Base-by-base conservation (phyloP, 1,140 invertebrate species). In the Dolichoris vasculosae region DNA sequence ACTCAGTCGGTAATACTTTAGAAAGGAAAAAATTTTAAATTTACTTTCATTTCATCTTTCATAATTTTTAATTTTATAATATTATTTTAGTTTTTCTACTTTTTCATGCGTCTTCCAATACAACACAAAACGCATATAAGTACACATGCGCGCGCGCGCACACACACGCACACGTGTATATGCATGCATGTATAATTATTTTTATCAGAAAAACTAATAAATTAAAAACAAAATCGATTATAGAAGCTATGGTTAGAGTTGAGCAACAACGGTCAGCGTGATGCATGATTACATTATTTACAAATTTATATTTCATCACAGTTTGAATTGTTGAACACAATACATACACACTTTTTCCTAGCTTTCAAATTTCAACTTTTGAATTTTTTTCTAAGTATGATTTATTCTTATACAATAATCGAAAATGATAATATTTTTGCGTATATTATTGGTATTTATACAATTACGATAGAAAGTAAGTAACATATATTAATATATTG, bases 221-320 rank as follows among this genome's bases (percentile, higher is more conserved):
- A 69, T 20, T 13, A 76, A 51, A 86, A 86, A 69, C 46, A 75
- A 80, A 80, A 79, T n/a, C 1, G 1, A 1, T 73, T 43, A 3
- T 1, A 73, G 20, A 23, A 26, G 26, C n/a, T 43, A 73, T 26
- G 9, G 2, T 71, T 43, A 32, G 51, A 67, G 11, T 78, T 46
- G 67, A 80, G 48, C 38, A 79, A 81, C 46, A 76, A 89, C 81
- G 85, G 87, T 81, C 87, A 86, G 82, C 71, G n/a, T 84, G 86
- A 81, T 85, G 84, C 75, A 85, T 77, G 83, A 86, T 55, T 86
- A 75, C 55, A 81, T 55, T 73, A 82, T 83, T 84, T 85, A 85
- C 84, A 85, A 63, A 71, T 82, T 75, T 85, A 82, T 51, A 76
- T 59, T 82, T 86, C 85, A 86, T 86, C 80, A 86, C 80, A 86